These are phyloP conservation scores for Lepidothrix coronata DNA, from an alignment of 2,113 vertebrate species.

Conservation along the genomic window DNA sequence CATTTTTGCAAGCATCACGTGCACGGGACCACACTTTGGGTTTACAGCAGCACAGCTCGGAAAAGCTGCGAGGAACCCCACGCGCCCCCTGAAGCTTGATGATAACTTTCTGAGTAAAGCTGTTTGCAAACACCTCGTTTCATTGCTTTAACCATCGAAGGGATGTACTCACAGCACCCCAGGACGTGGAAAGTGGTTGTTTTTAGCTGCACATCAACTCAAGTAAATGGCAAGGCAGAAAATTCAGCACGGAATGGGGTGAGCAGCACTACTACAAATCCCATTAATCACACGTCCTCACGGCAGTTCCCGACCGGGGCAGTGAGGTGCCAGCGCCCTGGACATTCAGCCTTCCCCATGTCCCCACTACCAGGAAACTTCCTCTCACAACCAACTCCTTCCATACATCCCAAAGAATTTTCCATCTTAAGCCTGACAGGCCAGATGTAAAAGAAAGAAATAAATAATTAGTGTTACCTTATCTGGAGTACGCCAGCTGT, in stretches of 20 bases:
- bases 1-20: rapidly evolving
- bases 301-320: not conserved
- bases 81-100: rapidly evolving
- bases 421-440: not conserved
- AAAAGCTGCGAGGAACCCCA: not conserved
- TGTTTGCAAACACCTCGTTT: not conserved
- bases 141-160: not conserved
- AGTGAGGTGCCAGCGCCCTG: rapidly evolving
- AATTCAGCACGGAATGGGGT: rapidly evolving
- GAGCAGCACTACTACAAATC: not conserved
- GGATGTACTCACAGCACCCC: not conserved
- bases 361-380: not conserved
- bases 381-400: not conserved
- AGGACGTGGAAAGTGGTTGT: rapidly evolving
- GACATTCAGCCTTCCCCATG: rapidly evolving
- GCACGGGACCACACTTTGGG: rapidly evolving
- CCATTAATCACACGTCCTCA: not conserved
- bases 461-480: constrained; percentile 12
- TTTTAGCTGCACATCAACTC: not conserved
- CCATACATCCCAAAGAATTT: not conserved
- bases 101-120: not conserved
- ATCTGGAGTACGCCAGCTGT: constrained; percentile 28
- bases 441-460: constrained; percentile 19
- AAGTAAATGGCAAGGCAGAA: not conserved
- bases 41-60: rapidly evolving